These are phyloP conservation scores for Sphenodon punctatus DNA, from an alignment of 2,797 vertebrate species.

Conservation along the genomic window DNA sequence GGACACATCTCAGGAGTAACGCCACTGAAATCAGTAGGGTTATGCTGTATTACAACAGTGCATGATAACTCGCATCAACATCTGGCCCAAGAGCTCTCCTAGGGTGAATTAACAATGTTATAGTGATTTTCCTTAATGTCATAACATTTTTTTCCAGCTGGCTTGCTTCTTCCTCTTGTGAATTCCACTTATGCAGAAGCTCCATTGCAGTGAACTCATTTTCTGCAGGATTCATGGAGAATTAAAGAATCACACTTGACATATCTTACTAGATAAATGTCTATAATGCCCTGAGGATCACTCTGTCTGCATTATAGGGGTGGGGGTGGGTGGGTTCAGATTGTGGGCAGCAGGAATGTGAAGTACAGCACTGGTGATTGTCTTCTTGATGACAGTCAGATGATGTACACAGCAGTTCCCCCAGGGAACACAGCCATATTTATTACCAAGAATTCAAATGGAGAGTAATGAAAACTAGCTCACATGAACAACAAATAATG, in stretches of 20 bases:
- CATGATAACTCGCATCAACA: not conserved
- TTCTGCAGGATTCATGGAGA: not conserved
- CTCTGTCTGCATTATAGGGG: accelerated
- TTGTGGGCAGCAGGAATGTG: accelerated
- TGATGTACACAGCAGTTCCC: no score
- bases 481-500: not conserved
- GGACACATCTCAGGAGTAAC: not conserved
- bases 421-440: no score
- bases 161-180: not conserved
- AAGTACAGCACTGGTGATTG: not conserved
- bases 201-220: not conserved
- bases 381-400: not conserved
- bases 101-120: no score
- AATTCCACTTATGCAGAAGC: not conserved
- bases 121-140: not conserved
- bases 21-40: not conserved
- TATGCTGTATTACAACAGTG: not conserved
- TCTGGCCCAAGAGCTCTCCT: not conserved
- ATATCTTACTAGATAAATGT: not conserved
- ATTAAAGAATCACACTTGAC: no score
- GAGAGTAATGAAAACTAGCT: not conserved
- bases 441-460: not conserved
- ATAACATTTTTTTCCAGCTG: not conserved
- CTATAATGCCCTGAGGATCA: accelerated
- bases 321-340: accelerated